Base-by-base conservation (phyloP, 2,888 invertebrate genomes). In the Laspeyria flexula region DNA sequence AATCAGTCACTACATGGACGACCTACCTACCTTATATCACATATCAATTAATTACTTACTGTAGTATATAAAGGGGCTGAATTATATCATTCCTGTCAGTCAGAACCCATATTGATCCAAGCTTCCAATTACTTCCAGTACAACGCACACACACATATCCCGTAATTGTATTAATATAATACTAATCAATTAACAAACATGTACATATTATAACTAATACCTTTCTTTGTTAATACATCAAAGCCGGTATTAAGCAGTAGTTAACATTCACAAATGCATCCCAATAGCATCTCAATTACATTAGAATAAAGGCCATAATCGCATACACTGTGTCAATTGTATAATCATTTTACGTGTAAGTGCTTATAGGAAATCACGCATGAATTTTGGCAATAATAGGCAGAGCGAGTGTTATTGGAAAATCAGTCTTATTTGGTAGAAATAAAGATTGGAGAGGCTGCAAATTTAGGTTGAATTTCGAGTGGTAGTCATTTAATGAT, bases 401-500 rank as follows among this genome's bases (percentile, higher is more conserved):
- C 16, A 3, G 30, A 15, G 16, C 18, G 10, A 12, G 27, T 35
- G 23, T 39, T 52, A 51, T 3, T 12, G 49, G 43, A 59, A 61
- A 54, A 46, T 51, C 16, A 34, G 13, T 29, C 41, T 50, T 62
- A 57, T 52, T 25, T 13, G 2, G 37, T 27, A 0, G 11, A 12
- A n/a, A 49, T 68, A 69, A 57, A 50, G 67, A 41, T 48, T 35
- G 11, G 9, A 15, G 31, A 27, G 34, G 39, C 27, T 31, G 74
- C 33, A 63, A 41, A 56, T 37, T 53, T 42, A 52, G 71, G 70
- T 64, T 60, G 65, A 75, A 77, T 71, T 68, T 76, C 68, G 73
- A 61, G 71, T 76, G 74, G 79, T 71, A 81, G 79, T 83, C 82
- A 81, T 85, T 84, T 86, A 86, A 86, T 85, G 85, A 86, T 82